Percentiles rank a stretch among this genome's conserved stretches.
These are phyloP conservation scores for Pristis pectinata DNA, from an alignment of 2,797 vertebrate genomes.

Conservation along the genomic window DNA sequence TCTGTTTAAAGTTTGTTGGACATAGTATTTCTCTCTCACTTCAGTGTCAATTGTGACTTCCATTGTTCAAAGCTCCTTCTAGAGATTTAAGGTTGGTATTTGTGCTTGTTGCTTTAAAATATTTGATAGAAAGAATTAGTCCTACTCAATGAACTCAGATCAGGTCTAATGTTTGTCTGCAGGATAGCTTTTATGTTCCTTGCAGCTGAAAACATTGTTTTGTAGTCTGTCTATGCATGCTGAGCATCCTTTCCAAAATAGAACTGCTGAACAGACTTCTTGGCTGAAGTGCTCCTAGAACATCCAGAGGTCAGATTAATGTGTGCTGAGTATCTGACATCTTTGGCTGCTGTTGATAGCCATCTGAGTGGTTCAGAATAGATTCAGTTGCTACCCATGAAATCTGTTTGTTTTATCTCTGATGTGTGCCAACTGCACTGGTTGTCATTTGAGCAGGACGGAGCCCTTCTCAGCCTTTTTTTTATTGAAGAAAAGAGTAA, in stretches of 20 bases:
- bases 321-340: background rate
- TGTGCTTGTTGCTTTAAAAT: background rate
- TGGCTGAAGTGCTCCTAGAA: background rate
- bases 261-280: conserved; percentile 27
- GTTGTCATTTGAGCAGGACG: background rate
- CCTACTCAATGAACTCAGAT: background rate
- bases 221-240: background rate
- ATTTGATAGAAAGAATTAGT: background rate
- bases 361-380: conserved; percentile 5
- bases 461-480: background rate
- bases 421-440: background rate
- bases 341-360: background rate
- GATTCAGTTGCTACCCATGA: conserved; percentile 30
- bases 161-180: background rate
- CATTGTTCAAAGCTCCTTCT: background rate
- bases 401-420: background rate
- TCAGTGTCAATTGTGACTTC: background rate
- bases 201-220: background rate
- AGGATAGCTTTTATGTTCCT: background rate
- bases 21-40: background rate
- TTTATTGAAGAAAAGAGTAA: background rate
- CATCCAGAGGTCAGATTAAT: conserved; percentile 30
- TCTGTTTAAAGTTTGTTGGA: background rate
- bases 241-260: conserved; percentile 26
- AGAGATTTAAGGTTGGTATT: background rate